Conservation (phyloP, 2,888 invertebrate genomes). For the Brachyptera risi region DNA sequence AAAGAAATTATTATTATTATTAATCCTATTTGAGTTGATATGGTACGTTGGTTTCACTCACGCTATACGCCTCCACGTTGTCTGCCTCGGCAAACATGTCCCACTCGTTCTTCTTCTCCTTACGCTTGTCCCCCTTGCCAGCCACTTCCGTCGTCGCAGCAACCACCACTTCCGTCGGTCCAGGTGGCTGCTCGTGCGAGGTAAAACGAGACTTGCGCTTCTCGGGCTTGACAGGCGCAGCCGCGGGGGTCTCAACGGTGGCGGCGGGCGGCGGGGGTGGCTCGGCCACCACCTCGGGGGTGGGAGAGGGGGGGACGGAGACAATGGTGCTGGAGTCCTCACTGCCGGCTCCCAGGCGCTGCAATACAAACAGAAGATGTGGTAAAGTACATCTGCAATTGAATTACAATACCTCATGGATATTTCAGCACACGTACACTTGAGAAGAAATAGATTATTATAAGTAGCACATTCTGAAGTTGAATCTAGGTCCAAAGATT, state of each 20-base stretch:
- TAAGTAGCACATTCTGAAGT: too few relatives aligned
- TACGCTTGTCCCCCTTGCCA: conserved; percentile 33
- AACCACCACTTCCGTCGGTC: conserved; percentile 37
- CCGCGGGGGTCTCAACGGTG: conserved; percentile 32
- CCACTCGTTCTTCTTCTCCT: conserved; percentile 62
- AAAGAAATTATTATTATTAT: too few relatives aligned
- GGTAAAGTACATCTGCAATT: too few relatives aligned
- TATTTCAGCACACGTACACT: too few relatives aligned
- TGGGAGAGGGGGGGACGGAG: conserved; percentile 39
- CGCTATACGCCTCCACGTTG: conserved; percentile 72
- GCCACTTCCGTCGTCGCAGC: conserved; percentile 38
- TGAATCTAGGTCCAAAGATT: too few relatives aligned
- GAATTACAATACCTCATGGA: too few relatives aligned
- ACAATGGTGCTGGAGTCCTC: conserved; percentile 51
- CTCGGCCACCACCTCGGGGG: conserved; percentile 25
- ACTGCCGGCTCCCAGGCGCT: conserved; percentile 55
- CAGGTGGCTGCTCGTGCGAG: not conserved
- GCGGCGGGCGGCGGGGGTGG: conserved; percentile 1
- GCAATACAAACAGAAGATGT: conserved; percentile 28
- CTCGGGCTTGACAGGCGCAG: not conserved
- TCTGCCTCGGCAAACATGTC: conserved; percentile 93
- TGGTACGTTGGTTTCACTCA: conserved; percentile 45
- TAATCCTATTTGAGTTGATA: too few relatives aligned
- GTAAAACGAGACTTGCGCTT: conserved; percentile 13
- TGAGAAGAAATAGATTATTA: too few relatives aligned